Conservation (phyloP, 2,888 invertebrate genomes). For the Biston betularia region DNA sequence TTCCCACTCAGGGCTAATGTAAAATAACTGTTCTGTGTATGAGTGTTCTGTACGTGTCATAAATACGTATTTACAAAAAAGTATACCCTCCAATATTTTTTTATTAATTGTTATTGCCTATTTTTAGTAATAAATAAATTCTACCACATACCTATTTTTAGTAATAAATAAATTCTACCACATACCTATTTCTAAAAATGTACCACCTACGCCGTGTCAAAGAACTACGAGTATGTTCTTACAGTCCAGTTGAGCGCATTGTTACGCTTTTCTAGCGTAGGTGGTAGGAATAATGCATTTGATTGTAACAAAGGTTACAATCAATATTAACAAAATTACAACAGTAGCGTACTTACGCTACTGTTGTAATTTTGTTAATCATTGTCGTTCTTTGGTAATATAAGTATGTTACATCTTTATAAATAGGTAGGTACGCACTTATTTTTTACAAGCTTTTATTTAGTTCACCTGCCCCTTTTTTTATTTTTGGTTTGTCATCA, state of each 20-base stretch:
- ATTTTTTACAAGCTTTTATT: no score
- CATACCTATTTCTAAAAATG: neutral
- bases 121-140: neutral
- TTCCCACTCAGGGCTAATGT: no score
- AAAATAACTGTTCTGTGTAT: no score
- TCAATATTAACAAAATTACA: no score
- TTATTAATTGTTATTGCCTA: no score
- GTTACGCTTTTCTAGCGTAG: constrained; percentile 20
- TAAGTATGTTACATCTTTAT: neutral
- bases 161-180: neutral
- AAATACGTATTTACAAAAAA: no score
- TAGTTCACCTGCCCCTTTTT: no score
- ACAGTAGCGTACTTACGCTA: no score
- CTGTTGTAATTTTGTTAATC: neutral
- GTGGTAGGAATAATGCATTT: constrained; percentile 11
- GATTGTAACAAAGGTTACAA: constrained; percentile 14
- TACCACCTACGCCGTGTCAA: constrained; percentile 22
- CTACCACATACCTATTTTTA: neutral
- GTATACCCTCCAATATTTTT: no score
- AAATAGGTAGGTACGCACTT: neutral
- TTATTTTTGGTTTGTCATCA: no score
- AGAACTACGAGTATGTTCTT: constrained; percentile 17
- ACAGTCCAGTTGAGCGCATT: constrained; percentile 25
- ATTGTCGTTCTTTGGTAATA: no score
- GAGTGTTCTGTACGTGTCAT: no score